Conservation (phyloP, 2,888 invertebrate genomes). For the Muscina levida region DNA sequence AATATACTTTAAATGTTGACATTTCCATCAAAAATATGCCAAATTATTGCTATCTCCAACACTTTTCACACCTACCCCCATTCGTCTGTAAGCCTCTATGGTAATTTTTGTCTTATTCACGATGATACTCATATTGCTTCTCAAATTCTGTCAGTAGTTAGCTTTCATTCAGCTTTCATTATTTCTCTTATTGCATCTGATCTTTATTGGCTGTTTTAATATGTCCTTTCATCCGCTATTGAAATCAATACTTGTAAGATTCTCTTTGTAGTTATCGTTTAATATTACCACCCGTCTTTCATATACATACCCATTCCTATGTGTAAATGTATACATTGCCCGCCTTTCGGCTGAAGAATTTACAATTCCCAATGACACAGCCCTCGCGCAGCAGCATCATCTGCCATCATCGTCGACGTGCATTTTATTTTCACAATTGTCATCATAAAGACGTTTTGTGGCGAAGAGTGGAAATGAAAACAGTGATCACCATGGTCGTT, state of each 20-base stretch:
- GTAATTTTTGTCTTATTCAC: background rate
- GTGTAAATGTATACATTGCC: background rate
- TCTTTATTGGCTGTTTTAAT: background rate
- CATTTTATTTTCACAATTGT: conserved; percentile 13
- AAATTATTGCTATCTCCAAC: too few species aligned
- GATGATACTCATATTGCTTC: too few species aligned
- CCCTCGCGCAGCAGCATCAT: too few species aligned
- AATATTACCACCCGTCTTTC: background rate
- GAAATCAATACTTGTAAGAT: conserved; percentile 7
- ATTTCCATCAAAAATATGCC: too few species aligned
- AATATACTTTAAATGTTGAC: too few species aligned
- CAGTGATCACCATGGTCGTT: background rate
- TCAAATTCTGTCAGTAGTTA: background rate
- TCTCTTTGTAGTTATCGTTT: background rate
- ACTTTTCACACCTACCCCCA: too few species aligned
- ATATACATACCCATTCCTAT: background rate
- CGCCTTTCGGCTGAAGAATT: background rate
- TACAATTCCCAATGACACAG: background rate
- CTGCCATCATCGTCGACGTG: background rate
- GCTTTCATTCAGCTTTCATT: background rate
- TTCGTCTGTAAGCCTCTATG: background rate
- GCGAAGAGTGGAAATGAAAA: conserved; percentile 9
- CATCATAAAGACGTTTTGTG: conserved; percentile 23
- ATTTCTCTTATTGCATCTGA: background rate
- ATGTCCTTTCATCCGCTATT: background rate